These are phyloP conservation scores for Eremobia ochroleuca DNA, from an alignment of 2,888 invertebrate genomes.

Conservation along the genomic window DNA sequence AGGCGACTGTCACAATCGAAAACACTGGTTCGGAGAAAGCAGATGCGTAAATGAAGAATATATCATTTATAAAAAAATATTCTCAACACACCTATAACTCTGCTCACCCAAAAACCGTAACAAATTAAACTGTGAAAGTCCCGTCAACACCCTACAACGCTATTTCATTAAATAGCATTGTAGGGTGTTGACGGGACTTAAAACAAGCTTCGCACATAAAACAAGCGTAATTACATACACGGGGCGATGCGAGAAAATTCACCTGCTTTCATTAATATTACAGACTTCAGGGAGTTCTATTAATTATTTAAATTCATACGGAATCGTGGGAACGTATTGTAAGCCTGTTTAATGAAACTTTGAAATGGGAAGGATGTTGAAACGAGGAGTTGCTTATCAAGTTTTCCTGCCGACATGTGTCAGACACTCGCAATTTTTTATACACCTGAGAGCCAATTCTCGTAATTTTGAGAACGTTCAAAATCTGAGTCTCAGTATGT, in stretches of 20 bases:
- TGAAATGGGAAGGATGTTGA: conserved; percentile 2
- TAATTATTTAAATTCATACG: conserved; percentile 71
- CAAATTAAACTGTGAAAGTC: conserved; percentile 31
- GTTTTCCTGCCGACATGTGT: background rate
- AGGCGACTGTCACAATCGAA: background rate
- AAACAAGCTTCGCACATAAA: conserved; percentile 61
- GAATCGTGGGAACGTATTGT: conserved; percentile 51
- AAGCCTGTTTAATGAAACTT: conserved; percentile 45
- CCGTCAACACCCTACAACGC: conserved; percentile 50
- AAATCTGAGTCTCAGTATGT: too few species aligned
- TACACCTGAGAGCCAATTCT: too few species aligned
- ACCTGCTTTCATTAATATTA: conserved; percentile 72
- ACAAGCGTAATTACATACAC: conserved; percentile 65
- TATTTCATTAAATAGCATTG: too few species aligned
- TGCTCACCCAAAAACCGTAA: conserved; percentile 24
- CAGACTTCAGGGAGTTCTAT: conserved; percentile 62
- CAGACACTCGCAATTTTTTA: background rate
- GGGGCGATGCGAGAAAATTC: conserved; percentile 64
- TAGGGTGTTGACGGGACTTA: too few species aligned
- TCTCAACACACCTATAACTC: conserved; percentile 11
- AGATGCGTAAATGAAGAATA: background rate
- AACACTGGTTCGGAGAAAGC: background rate
- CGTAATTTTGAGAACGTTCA: too few species aligned
- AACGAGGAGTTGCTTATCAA: background rate
- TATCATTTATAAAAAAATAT: conserved; percentile 12